phyloP scores from a whole-genome alignment of 2,797 vertebrate species.

The Protosalanx chinensis region DNA sequence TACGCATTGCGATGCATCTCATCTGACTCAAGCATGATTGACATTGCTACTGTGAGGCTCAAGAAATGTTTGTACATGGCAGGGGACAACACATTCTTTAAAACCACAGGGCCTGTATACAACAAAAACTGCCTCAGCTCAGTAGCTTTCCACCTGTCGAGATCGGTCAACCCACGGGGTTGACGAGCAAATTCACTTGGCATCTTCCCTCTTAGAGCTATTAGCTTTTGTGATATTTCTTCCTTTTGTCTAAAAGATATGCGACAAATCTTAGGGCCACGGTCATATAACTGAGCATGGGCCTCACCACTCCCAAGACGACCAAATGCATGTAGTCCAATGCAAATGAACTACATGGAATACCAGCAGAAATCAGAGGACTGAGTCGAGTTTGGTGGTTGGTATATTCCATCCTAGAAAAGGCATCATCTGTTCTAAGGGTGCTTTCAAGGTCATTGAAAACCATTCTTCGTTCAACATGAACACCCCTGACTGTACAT shows the following conservation, averaged over 20 bases:
- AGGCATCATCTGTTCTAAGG: too few species aligned
- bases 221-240: constrained; percentile 24
- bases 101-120: too few species aligned
- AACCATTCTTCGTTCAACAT: too few species aligned
- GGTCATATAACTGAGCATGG: constrained; percentile 33
- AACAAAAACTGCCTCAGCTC: constrained; percentile 10
- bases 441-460: too few species aligned
- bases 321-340: constrained; percentile 47
- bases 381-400: too few species aligned
- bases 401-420: too few species aligned
- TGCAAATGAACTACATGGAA: constrained; percentile 31
- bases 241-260: constrained; percentile 38
- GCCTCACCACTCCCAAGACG: constrained; percentile 29
- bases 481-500: too few species aligned
- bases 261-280: constrained; percentile 34
- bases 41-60: too few species aligned
- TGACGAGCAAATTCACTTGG: constrained; percentile 34
- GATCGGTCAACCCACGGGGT: constrained; percentile 10
- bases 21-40: constrained; percentile 25
- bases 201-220: constrained; percentile 22
- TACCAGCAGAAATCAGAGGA: neutral
- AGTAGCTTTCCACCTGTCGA: constrained; percentile 33
- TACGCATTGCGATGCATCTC: constrained; percentile 11
- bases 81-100: too few species aligned
- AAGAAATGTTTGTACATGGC: too few species aligned